Conservation (phyloP, 1,140 invertebrate genomes). For the Nasonia giraulti region DNA sequence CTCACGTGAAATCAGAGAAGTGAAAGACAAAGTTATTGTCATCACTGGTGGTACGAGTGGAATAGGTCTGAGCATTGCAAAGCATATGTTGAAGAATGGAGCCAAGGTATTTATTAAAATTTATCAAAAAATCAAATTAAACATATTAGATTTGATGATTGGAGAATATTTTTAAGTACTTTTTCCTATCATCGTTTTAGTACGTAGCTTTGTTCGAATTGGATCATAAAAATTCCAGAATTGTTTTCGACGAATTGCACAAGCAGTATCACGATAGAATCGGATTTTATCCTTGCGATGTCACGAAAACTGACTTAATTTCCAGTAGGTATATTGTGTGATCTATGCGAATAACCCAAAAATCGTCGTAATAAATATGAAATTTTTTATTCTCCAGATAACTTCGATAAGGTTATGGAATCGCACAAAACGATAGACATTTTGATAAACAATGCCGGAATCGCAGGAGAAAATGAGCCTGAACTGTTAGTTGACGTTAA, state of each 20-base stretch:
- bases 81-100: constrained; percentile 69
- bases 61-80: constrained; percentile 72
- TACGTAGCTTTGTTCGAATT: neutral
- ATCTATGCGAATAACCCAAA: too few species aligned
- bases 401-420: constrained; percentile 10
- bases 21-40: constrained; percentile 70
- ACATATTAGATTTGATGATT: too few species aligned
- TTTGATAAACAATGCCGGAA: constrained; percentile 21
- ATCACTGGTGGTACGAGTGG: constrained; percentile 76
- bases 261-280: neutral
- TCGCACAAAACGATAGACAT: neutral
- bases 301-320: neutral
- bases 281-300: neutral
- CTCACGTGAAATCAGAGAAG: neutral
- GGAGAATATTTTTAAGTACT: neutral
- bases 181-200: too few species aligned
- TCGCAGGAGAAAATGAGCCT: neutral
- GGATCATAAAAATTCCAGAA: neutral
- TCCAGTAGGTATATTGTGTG: too few species aligned
- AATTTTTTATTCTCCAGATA: constrained; percentile 6
- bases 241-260: neutral
- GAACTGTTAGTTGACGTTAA: constrained; percentile 10
- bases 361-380: too few species aligned
- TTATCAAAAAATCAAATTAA: neutral
- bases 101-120: constrained; percentile 66